Conservation (phyloP, 1,140 invertebrate species). For the Heliconius nattereri region DNA sequence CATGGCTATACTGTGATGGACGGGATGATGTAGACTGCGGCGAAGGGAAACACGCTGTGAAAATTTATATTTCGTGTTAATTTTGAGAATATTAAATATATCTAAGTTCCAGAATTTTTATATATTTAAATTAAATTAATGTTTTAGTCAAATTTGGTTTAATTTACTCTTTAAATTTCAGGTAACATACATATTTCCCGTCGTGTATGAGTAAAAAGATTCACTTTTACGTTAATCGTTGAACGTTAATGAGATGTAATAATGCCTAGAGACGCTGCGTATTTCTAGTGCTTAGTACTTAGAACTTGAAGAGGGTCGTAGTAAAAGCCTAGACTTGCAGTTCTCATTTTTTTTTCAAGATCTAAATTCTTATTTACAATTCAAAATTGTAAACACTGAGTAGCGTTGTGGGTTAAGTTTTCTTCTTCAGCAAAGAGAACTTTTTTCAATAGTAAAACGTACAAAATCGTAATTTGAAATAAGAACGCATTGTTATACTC, state of each 20-base stretch:
- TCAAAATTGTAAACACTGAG: not conserved
- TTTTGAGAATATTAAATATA: slow-evolving; percentile 2
- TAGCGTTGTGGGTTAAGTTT: not conserved
- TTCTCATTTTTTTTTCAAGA: not conserved
- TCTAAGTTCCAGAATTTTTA: not conserved
- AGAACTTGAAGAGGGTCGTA: slow-evolving; percentile 5
- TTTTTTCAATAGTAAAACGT: not conserved
- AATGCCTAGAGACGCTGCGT: not conserved
- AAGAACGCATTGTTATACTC: not conserved
- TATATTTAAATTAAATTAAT: not conserved
- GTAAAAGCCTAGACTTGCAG: not conserved
- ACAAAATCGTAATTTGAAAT: not conserved
- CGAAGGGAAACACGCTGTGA: not conserved
- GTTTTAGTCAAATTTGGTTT: not conserved
- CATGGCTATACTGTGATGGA: slow-evolving; percentile 5
- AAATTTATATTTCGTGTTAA: slow-evolving; percentile 7
- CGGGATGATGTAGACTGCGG: not conserved
- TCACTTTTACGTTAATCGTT: not conserved
- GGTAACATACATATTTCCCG: not conserved
- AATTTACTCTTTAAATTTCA: not conserved
- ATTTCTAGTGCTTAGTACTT: slow-evolving; percentile 2
- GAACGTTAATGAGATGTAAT: slow-evolving; percentile 7
- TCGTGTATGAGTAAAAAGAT: not conserved
- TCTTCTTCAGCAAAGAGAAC: not conserved
- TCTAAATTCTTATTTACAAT: not conserved